These are phyloP conservation scores for Mobula hypostoma DNA, from an alignment of 2,113 vertebrate genomes.

Conservation along the genomic window DNA sequence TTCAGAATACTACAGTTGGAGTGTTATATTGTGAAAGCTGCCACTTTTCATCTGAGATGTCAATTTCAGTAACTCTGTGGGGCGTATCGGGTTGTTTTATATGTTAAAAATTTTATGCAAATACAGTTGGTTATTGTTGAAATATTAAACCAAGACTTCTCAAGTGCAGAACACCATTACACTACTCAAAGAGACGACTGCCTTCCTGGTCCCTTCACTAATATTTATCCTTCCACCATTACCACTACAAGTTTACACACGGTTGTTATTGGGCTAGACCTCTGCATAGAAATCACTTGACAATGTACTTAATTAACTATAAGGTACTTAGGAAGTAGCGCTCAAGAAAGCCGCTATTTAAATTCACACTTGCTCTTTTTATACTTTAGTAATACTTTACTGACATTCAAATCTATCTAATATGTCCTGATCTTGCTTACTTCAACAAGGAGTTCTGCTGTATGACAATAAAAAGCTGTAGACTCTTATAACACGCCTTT, in stretches of 20 bases:
- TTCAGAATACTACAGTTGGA: not conserved
- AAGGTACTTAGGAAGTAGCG: not conserved
- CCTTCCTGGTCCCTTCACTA: not conserved
- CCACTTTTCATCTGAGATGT: not conserved
- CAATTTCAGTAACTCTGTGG: not conserved
- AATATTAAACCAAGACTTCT: not conserved
- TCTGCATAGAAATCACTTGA: not conserved
- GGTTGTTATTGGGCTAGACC: not conserved
- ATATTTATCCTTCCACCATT: not conserved
- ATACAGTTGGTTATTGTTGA: not conserved
- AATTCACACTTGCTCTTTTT: not conserved
- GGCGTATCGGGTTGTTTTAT: not conserved
- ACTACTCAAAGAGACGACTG: not conserved
- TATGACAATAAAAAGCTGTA: not conserved
- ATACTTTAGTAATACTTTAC: not conserved
- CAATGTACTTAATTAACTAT: not conserved
- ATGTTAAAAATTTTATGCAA: not conserved
- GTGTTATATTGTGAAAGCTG: not conserved
- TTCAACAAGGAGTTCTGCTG: not conserved
- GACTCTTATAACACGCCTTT: not conserved
- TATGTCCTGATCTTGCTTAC: not conserved
- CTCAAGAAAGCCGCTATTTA: not conserved
- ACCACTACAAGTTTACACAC: not conserved
- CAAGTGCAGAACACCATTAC: not conserved
- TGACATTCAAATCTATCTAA: not conserved